Conservation (phyloP, 2,113 vertebrate genomes). For the Nibea coibor region DNA sequence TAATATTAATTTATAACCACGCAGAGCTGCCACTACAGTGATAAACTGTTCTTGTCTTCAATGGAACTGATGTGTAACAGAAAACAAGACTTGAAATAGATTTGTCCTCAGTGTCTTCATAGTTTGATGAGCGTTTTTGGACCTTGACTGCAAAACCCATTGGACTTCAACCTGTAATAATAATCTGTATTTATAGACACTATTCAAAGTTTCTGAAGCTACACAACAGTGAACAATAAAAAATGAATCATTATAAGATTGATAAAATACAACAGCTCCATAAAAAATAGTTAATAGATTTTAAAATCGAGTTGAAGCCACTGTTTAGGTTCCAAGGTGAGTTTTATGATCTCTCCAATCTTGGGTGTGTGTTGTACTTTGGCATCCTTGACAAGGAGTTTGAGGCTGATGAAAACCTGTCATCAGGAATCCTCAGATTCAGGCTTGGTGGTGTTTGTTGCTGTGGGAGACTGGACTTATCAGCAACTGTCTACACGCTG, state of each 20-base stretch:
- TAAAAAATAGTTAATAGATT: neutral
- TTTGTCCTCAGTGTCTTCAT: neutral
- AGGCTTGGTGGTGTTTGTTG: constrained; percentile 32
- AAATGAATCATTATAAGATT: neutral
- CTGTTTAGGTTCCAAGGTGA: neutral
- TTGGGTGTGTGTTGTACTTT: constrained; percentile 49
- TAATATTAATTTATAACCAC: neutral
- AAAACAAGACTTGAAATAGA: neutral
- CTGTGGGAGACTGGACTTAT: constrained; percentile 60
- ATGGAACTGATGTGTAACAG: neutral
- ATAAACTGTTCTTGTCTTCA: neutral
- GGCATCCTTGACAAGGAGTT: constrained; percentile 38
- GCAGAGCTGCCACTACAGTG: neutral
- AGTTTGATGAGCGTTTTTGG: neutral
- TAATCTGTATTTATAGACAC: neutral
- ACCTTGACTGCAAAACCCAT: neutral
- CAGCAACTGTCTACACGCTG: constrained; percentile 61
- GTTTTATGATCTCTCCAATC: neutral
- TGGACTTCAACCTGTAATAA: neutral
- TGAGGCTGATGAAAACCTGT: constrained; percentile 68
- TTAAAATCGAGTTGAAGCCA: neutral
- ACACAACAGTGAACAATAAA: neutral
- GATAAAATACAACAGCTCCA: neutral
- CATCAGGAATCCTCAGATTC: constrained; percentile 60
- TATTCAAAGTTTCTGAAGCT: neutral